Conservation (phyloP, 2,797 vertebrate genomes). For the Oophaga sylvatica region DNA sequence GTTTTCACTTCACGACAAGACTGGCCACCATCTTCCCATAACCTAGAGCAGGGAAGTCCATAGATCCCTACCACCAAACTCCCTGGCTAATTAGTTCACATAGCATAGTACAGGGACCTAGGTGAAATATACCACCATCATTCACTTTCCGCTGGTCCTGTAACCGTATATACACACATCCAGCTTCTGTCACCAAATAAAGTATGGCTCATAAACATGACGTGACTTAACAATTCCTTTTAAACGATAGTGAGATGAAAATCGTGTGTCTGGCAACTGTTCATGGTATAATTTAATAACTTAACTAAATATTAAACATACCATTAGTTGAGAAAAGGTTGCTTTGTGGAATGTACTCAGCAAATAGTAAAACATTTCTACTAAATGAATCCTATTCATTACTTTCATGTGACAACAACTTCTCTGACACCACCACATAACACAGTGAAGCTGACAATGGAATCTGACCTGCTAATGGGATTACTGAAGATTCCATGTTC, state of each 20-base stretch:
- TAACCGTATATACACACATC: too few species aligned
- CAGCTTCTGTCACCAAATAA: too few species aligned
- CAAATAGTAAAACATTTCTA: neutral
- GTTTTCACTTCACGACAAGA: too few species aligned
- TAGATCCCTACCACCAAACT: too few species aligned
- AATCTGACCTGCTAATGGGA: slow-evolving; percentile 32
- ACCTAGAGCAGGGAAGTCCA: too few species aligned
- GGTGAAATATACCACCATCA: too few species aligned
- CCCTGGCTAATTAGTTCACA: too few species aligned
- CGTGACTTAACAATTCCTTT: too few species aligned
- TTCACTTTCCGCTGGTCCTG: too few species aligned
- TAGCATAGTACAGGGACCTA: too few species aligned
- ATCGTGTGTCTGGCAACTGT: neutral
- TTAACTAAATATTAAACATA: neutral
- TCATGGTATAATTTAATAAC: neutral
- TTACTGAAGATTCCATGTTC: slow-evolving; percentile 10
- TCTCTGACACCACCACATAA: neutral
- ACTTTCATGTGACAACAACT: neutral
- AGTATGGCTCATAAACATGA: too few species aligned
- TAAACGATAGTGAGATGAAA: neutral
- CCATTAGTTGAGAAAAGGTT: neutral
- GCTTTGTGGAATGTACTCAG: neutral
- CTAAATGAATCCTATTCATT: neutral
- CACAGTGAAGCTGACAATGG: neutral
- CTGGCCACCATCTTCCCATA: too few species aligned